Conservation (phyloP, 2,888 invertebrate genomes). For the Nephrotoma flavescens region DNA sequence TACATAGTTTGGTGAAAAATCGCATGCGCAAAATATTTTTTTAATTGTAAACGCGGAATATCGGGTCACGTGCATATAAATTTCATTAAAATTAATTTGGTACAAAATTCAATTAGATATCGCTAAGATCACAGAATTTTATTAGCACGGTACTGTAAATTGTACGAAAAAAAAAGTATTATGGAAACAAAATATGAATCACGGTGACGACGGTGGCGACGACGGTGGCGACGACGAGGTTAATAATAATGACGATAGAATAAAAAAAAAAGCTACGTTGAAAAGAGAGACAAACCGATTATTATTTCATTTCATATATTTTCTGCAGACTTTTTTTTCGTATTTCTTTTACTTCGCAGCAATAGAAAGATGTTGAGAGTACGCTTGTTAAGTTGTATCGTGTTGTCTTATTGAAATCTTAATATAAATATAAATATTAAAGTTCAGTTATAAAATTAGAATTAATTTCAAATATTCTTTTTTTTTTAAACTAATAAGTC, state of each 20-base stretch:
- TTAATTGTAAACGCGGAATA: too few species aligned
- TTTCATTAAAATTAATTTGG: too few species aligned
- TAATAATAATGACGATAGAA: neutral
- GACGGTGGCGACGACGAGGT: neutral
- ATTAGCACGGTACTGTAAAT: neutral
- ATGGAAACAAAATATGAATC: neutral
- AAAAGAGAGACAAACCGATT: neutral
- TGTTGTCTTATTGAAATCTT: neutral
- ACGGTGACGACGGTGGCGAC: neutral
- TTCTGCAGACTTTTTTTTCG: neutral
- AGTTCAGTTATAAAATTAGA: neutral
- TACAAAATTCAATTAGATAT: too few species aligned
- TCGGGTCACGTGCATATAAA: too few species aligned
- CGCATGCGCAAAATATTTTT: neutral
- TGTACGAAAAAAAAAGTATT: neutral
- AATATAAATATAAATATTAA: neutral
- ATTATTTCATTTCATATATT: neutral
- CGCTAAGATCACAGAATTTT: neutral
- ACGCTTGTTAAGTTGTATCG: neutral
- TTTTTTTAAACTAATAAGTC: neutral
- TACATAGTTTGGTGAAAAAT: neutral
- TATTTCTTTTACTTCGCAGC: neutral
- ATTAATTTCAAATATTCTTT: neutral
- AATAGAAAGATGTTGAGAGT: neutral
- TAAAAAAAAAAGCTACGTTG: neutral